Base-by-base conservation (phyloP, 2,113 vertebrate species). In the Pangasianodon hypophthalmus region DNA sequence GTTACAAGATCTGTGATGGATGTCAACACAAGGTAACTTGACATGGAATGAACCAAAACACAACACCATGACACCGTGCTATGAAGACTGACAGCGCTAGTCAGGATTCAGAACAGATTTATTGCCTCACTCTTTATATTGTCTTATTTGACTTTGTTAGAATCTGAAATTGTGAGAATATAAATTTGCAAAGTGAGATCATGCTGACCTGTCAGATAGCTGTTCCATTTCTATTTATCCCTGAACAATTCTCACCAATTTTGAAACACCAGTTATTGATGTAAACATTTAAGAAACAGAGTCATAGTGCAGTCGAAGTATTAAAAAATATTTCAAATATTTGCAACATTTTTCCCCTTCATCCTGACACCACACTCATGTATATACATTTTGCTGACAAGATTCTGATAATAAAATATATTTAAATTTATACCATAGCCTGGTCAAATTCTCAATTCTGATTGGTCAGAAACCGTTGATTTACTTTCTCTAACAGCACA, bases 251-350 rank as follows among this genome's bases (percentile, higher is more conserved):
- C 54, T 56, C 46, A 82, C 91, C 60, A 48, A 60, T 69, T 87
- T 83, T 41, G 8, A 81, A 84, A 52, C 24, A 86, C 75, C 81
- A 71, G 32, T 80, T 89, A 81, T 52, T 41, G 69, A 82, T 88
- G 90, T 92, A 91, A 92, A 92, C 92, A 92, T 90, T 81, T 75
- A 89, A 93, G 94, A 92, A 92, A 91, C 90, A 92, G 60, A 92
- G 92, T 60, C 88, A 90, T 92, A 88, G 89, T 91, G 90, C 91
- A 87, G 91, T 91, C 89, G 89, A 88, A 91, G 92, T 87, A 26
- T 91, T 92, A 64, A 91, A 86, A 90, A 84, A 73, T 84, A 93
- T 64, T 44, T 84, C 75, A 91, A 91, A 64, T 48, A 52, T 89
- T 92, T 88, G 89, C 88, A 93, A 93, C 91, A 87, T 29, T 88